Evolutionary conservation across 2,888 invertebrate species (phyloP), one percentile per base, ranked within the genome.

Genomic region (Latrodectus elegans): DNA sequence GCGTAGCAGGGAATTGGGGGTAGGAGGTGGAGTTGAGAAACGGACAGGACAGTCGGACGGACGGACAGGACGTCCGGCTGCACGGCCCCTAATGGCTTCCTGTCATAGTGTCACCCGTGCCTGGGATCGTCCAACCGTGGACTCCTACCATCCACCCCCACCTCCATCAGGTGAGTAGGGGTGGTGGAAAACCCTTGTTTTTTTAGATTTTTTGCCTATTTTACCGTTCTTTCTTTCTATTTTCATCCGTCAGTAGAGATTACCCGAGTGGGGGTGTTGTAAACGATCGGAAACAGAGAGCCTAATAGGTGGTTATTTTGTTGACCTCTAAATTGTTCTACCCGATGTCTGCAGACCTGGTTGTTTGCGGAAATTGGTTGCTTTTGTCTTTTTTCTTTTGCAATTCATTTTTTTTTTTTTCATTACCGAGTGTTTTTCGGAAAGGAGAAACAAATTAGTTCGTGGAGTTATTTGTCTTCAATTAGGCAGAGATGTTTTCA

Each of bases 251-350:
- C 55, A 15, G 55, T 55, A 55, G 10, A 38, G 9, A 14, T 84
- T 84, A 84, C 74, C 84, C 74, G 68, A 17, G 72, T 67, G 86
- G 81, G 80, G 81, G 86, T 67, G 81, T 64, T 38, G 77, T 84
- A 84, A 84, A 72, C 77, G 84, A 70, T 84, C 77, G 77, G 86
- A 86, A 86, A 86, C 73, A 65, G 52, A 52, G 72, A 72, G 72
- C 38, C 76, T 86, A 86, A 81, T 86, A 81, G 86, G 86, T 81
- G 81, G 86, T 86, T 86, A 81, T 86, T 81, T 81, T 73, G 86
- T 79, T 67, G 80, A 80, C 81, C 80, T 76, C 72, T 64, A 81
- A 86, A 81, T 81, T 81, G 81, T 64, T 60, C 67, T 73, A 49
- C 71, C 71, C 74, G 74, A 64, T 75, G 75, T 64, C 11, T 17